Evolutionary conservation across 2,888 invertebrate genomes (phyloP).

Genomic region (Bibio marci): DNA sequence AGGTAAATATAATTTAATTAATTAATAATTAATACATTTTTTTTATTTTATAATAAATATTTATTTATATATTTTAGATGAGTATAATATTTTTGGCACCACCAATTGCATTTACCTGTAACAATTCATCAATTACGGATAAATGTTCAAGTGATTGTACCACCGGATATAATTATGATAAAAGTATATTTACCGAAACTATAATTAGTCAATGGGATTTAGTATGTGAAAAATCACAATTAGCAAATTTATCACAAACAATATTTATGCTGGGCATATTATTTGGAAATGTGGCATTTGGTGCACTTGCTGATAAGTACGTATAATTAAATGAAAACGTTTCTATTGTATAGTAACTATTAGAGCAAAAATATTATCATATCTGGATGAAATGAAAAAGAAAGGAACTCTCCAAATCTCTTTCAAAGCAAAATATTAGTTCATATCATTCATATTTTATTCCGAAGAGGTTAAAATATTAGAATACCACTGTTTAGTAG

Average conservation of each 20-base stretch:
- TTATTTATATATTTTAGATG: slow-evolving; percentile 20
- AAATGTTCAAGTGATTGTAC: slow-evolving; percentile 37
- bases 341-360: too few species aligned
- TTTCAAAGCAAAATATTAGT: too few species aligned
- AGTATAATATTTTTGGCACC: slow-evolving; percentile 63
- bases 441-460: too few species aligned
- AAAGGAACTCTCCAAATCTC: too few species aligned
- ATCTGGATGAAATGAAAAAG: too few species aligned
- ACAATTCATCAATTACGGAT: slow-evolving; percentile 17
- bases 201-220: slow-evolving; percentile 61
- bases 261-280: slow-evolving; percentile 63
- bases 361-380: too few species aligned
- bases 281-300: slow-evolving; percentile 56
- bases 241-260: slow-evolving; percentile 58
- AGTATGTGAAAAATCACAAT: slow-evolving; percentile 45
- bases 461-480: too few species aligned
- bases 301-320: slow-evolving; percentile 60
- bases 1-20: slow-evolving; percentile 45
- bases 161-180: slow-evolving; percentile 39
- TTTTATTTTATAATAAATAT: neutral
- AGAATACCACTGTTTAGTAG: too few species aligned
- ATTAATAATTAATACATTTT: neutral
- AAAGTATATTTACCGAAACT: slow-evolving; percentile 47
- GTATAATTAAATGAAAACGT: slow-evolving; percentile 14
- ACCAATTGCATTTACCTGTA: slow-evolving; percentile 40